These are phyloP conservation scores for Myotis brandtii DNA, from an alignment of 2,113 vertebrate species.

Conservation along the genomic window DNA sequence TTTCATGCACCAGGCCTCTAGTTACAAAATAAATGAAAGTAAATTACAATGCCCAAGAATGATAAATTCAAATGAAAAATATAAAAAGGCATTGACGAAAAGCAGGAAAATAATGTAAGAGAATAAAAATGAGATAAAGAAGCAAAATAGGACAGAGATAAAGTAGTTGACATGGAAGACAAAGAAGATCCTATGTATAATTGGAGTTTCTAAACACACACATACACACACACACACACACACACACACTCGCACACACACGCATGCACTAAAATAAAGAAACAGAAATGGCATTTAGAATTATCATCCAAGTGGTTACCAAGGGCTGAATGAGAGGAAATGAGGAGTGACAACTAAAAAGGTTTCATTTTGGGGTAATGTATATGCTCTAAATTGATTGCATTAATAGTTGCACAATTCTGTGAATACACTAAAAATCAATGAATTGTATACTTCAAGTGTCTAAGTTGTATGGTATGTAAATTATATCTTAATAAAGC, in stretches of 20 bases:
- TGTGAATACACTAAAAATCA: not conserved
- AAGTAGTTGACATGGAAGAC: not conserved
- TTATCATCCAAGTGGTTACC: not conserved
- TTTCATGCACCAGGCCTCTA: too few species aligned
- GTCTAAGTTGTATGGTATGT: not conserved
- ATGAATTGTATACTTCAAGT: not conserved
- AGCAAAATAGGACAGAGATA: not conserved
- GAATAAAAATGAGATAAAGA: not conserved
- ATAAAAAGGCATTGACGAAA: not conserved
- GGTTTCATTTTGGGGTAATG: not conserved
- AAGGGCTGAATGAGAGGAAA: not conserved
- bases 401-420: not conserved
- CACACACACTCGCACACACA: not conserved
- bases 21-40: not conserved
- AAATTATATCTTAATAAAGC: not conserved
- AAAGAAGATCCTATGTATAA: not conserved
- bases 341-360: not conserved
- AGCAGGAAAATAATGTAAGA: not conserved
- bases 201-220: not conserved
- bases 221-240: not conserved
- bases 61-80: not conserved
- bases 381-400: not conserved
- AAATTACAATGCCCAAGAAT: conserved; percentile 10
- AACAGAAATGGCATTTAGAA: not conserved
- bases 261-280: not conserved